A percentile compares a stretch with the other conserved stretches of the same genome.
phyloP scores from a whole-genome alignment of 2,797 vertebrate genomes.

The Intellagama lesueurii region DNA sequence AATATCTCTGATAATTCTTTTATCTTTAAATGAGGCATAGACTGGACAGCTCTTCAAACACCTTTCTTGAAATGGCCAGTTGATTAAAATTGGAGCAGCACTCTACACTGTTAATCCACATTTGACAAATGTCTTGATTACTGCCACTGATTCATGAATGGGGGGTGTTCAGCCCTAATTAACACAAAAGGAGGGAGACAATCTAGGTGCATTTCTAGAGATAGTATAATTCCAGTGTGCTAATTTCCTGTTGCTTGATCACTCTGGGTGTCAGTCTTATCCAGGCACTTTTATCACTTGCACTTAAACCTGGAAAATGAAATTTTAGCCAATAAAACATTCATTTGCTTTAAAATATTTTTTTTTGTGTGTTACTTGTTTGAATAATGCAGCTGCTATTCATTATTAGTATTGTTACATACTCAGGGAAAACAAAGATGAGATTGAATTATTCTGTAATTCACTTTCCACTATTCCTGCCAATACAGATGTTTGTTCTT shows the following conservation, averaged over 20 bases:
- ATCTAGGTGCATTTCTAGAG: constrained; percentile 17
- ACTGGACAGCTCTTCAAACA: no score
- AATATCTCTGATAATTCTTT: no score
- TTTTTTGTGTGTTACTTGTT: not conserved
- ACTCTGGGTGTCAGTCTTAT: not conserved
- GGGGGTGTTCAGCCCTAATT: constrained; percentile 31
- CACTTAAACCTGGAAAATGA: not conserved
- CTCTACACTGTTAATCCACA: constrained; percentile 12
- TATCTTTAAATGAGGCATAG: no score
- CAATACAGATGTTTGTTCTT: not conserved
- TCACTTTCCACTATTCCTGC: not conserved
- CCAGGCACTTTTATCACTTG: not conserved
- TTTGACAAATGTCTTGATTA: constrained; percentile 29
- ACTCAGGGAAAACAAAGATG: not conserved
- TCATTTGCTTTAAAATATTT: constrained; percentile 8
- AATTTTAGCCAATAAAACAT: not conserved
- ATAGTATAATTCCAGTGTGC: constrained; percentile 25
- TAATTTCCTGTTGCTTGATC: constrained; percentile 15
- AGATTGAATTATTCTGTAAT: not conserved
- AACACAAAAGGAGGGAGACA: constrained; percentile 7
- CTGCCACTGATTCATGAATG: constrained; percentile 26
- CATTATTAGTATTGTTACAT: not conserved
- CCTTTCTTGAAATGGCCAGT: not conserved
- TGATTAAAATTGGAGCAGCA: constrained; percentile 28
- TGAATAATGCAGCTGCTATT: constrained; percentile 20